Evolutionary conservation across 2,113 vertebrate genomes (phyloP).

Genomic region (Chionodraco myersi): DNA sequence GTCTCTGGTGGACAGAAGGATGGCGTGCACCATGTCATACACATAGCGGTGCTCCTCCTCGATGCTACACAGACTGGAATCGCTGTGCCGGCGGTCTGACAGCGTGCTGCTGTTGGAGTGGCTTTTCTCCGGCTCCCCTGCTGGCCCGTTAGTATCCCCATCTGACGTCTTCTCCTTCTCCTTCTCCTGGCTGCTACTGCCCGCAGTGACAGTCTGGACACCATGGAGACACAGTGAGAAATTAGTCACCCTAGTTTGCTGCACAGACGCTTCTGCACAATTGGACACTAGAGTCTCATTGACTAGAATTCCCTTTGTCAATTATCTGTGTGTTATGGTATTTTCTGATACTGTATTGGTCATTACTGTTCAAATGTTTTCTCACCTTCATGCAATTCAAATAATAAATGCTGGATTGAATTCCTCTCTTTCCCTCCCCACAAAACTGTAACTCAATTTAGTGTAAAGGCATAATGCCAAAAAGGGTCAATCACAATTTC

Average conservation of each 20-base stretch:
- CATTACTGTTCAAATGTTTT: not conserved
- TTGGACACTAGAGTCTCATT: not conserved
- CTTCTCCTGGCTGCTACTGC: conserved; percentile 85
- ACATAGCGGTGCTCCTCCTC: conserved; percentile 92
- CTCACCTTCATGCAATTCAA: not conserved
- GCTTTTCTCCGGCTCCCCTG: conserved; percentile 87
- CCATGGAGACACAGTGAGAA: conserved; percentile 15
- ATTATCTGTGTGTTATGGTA: not conserved
- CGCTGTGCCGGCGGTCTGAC: conserved; percentile 90
- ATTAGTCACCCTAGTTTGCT: not conserved
- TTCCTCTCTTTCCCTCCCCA: not conserved
- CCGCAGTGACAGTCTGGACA: conserved; percentile 86
- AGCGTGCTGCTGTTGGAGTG: conserved; percentile 93
- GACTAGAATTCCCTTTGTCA: not conserved
- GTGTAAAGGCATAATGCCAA: not conserved
- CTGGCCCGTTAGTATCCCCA: conserved; percentile 72
- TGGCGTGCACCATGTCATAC: conserved; percentile 95
- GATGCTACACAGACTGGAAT: conserved; percentile 93
- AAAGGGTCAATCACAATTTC: too few species aligned
- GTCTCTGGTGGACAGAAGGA: conserved; percentile 93
- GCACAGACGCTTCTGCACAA: not conserved
- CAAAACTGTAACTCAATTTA: not conserved
- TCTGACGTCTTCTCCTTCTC: conserved; percentile 86
- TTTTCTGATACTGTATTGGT: not conserved
- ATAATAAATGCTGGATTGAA: not conserved